Conservation (phyloP, 1,140 invertebrate genomes). For the Drosophila azteca region DNA sequence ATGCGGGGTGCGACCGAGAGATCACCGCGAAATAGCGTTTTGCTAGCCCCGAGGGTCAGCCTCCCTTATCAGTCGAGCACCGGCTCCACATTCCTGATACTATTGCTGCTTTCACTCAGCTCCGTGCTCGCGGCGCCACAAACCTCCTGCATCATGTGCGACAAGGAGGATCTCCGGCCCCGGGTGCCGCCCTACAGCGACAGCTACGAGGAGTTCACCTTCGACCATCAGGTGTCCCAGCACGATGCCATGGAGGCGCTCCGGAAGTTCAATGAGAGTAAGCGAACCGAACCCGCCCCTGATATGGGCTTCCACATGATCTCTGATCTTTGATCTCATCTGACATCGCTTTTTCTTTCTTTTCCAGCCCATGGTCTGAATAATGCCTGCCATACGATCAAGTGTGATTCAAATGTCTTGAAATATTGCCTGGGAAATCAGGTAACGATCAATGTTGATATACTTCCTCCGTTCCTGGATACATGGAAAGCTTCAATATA, state of each 20-base stretch:
- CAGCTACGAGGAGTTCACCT: conserved; percentile 69
- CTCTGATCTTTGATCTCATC: not conserved
- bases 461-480: not conserved
- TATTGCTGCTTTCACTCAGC: conserved; percentile 44
- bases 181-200: conserved; percentile 32
- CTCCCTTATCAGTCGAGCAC: conserved; percentile 17
- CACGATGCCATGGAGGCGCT: conserved; percentile 68
- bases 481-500: not conserved
- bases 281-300: conserved; percentile 3
- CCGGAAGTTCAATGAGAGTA: conserved; percentile 67
- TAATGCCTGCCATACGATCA: conserved; percentile 60
- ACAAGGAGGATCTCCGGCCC: conserved; percentile 64
- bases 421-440: conserved; percentile 85
- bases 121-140: conserved; percentile 57
- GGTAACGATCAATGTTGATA: conserved; percentile 7
- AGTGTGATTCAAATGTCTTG: conserved; percentile 85
- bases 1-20: conserved; percentile 7
- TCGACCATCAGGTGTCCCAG: conserved; percentile 77
- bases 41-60: conserved; percentile 14
- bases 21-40: conserved; percentile 3
- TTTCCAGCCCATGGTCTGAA: conserved; percentile 32
- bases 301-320: not conserved
- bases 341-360: too few species aligned
- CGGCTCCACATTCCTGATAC: conserved; percentile 37
- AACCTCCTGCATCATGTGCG: conserved; percentile 69